Percentiles rank a stretch among this genome's conserved stretches.
Conservation (phyloP, 2,888 invertebrate species). For the Biston betularia region DNA sequence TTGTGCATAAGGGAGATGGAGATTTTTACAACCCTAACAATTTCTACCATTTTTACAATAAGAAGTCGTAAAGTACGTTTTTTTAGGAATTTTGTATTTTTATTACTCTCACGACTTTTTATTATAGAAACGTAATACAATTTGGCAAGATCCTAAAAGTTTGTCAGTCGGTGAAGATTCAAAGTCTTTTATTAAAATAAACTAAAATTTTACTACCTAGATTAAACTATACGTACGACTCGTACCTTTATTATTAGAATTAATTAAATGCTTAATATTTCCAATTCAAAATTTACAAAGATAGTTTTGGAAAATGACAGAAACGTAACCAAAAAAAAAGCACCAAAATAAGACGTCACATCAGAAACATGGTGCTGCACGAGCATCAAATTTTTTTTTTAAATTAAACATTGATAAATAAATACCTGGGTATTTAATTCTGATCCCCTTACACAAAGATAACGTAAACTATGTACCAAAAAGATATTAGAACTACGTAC, state of each 20-base stretch:
- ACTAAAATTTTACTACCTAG: constrained; percentile 47
- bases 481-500: not conserved
- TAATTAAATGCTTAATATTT: constrained; percentile 48
- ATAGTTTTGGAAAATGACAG: constrained; percentile 12
- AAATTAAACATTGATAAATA: constrained; percentile 5
- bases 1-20: not conserved
- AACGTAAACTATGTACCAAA: no score
- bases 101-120: constrained; percentile 47
- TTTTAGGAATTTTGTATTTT: constrained; percentile 44
- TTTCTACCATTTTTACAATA: constrained; percentile 43
- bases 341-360: constrained; percentile 11
- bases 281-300: constrained; percentile 37
- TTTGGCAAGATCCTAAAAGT: constrained; percentile 77
- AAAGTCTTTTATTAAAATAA: constrained; percentile 57
- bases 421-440: not conserved
- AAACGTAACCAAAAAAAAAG: constrained; percentile 13
- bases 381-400: not conserved
- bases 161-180: constrained; percentile 65
- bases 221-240: constrained; percentile 31
- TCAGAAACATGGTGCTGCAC: not conserved
- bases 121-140: constrained; percentile 49
- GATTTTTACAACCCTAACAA: constrained; percentile 46
- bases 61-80: constrained; percentile 49
- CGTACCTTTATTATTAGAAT: constrained; percentile 32
- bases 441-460: no score